phyloP scores from a whole-genome alignment of 2,888 invertebrate species.

The Eumerus sabulonum region DNA sequence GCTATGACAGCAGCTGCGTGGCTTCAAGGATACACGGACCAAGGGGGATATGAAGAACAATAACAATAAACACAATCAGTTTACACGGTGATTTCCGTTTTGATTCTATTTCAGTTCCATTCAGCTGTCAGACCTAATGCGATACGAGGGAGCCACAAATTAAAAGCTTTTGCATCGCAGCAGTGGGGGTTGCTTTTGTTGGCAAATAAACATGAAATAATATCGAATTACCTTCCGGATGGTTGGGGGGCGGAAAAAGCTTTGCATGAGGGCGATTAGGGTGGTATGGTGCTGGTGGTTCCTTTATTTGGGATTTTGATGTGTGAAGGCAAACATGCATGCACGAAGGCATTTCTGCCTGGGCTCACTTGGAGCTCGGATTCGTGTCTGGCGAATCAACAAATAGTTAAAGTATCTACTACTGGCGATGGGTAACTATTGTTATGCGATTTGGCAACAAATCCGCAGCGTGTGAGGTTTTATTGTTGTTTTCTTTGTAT shows the following conservation, averaged over 20 bases:
- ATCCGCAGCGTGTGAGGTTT: constrained; percentile 13
- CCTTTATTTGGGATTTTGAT: not conserved
- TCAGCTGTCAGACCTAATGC: constrained; percentile 47
- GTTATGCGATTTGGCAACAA: constrained; percentile 49
- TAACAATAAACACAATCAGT: constrained; percentile 60
- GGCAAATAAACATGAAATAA: constrained; percentile 55
- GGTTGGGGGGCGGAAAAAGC: constrained; percentile 46
- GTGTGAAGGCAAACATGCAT: constrained; percentile 48
- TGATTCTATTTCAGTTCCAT: constrained; percentile 58
- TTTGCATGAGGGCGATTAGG: constrained; percentile 30
- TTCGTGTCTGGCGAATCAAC: constrained; percentile 56
- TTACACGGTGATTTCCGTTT: constrained; percentile 55
- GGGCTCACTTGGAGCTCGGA: too few species aligned
- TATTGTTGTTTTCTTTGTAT: constrained; percentile 48
- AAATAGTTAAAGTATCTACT: constrained; percentile 45
- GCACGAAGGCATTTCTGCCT: too few species aligned
- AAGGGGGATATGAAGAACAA: constrained; percentile 14
- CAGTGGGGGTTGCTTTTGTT: constrained; percentile 31
- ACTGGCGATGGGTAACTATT: constrained; percentile 38
- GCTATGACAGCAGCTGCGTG: constrained; percentile 14
- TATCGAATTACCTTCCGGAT: constrained; percentile 60
- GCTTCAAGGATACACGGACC: constrained; percentile 6
- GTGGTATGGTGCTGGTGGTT: not conserved
- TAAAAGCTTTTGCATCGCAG: constrained; percentile 50
- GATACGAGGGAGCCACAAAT: constrained; percentile 17